Conservation (phyloP, 2,888 invertebrate species). For the Eretmocerus hayati region DNA sequence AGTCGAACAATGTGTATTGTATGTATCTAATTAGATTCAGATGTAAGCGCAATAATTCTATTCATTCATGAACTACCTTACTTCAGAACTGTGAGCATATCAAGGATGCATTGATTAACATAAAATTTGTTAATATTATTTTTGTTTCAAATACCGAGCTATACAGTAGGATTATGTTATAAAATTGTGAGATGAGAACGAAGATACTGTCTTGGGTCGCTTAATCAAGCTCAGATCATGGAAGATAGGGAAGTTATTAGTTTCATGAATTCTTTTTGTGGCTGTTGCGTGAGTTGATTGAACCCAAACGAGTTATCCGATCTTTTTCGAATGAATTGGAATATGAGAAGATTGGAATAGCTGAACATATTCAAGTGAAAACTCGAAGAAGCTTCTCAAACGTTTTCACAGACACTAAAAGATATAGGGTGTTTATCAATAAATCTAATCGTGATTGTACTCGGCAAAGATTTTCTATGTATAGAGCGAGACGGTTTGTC, state of each 20-base stretch:
- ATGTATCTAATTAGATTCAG: conserved; percentile 43
- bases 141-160: background rate
- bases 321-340: background rate
- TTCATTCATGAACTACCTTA: conserved; percentile 22
- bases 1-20: conserved; percentile 44
- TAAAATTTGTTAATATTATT: conserved; percentile 8
- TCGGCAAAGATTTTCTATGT: conserved; percentile 4
- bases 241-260: too few species aligned
- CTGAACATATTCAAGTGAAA: too few species aligned
- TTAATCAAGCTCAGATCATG: too few species aligned
- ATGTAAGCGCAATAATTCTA: conserved; percentile 25
- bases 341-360: too few species aligned
- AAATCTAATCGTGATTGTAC: too few species aligned
- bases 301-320: background rate
- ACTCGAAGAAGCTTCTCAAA: too few species aligned
- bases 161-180: background rate
- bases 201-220: too few species aligned
- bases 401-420: too few species aligned
- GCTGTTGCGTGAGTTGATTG: background rate
- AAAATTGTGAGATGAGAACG: background rate
- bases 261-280: background rate
- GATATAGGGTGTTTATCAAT: too few species aligned
- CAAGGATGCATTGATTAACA: too few species aligned
- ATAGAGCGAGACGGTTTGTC: conserved; percentile 16
- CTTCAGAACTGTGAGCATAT: conserved; percentile 17